These are phyloP conservation scores for Parnassius mnemosyne DNA, from an alignment of 2,888 invertebrate genomes.

Conservation along the genomic window DNA sequence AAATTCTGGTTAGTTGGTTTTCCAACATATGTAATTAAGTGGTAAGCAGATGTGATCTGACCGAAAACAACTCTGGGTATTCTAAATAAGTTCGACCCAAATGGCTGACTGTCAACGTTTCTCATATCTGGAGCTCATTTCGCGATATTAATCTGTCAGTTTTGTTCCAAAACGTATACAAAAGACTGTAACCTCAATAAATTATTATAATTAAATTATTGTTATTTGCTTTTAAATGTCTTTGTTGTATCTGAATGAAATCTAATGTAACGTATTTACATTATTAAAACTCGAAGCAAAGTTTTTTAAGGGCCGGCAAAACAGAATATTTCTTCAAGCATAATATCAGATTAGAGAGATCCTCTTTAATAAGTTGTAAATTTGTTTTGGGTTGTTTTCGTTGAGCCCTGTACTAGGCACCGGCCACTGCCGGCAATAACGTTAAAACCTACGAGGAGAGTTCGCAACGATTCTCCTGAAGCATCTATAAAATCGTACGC, in stretches of 20 bases:
- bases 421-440: slow-evolving; percentile 69
- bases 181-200: no score
- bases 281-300: neutral
- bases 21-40: slow-evolving; percentile 45
- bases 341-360: slow-evolving; percentile 63
- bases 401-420: slow-evolving; percentile 58
- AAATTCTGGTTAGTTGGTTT: slow-evolving; percentile 5
- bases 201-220: no score
- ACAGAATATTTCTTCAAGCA: slow-evolving; percentile 50
- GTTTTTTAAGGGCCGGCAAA: slow-evolving; percentile 1
- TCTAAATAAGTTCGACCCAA: slow-evolving; percentile 21
- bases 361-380: slow-evolving; percentile 73
- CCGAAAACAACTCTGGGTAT: slow-evolving; percentile 33
- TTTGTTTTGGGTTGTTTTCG: slow-evolving; percentile 64
- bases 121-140: neutral
- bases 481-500: slow-evolving; percentile 65
- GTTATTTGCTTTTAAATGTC: no score
- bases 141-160: neutral
- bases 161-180: neutral
- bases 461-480: slow-evolving; percentile 52
- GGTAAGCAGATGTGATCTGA: slow-evolving; percentile 36
- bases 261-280: neutral
- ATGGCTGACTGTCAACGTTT: slow-evolving; percentile 16
- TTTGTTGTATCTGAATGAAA: neutral
- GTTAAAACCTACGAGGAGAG: slow-evolving; percentile 73